Evolutionary conservation across 1,140 invertebrate genomes (phyloP).

Genomic region (Chionoecetes opilio): DNA sequence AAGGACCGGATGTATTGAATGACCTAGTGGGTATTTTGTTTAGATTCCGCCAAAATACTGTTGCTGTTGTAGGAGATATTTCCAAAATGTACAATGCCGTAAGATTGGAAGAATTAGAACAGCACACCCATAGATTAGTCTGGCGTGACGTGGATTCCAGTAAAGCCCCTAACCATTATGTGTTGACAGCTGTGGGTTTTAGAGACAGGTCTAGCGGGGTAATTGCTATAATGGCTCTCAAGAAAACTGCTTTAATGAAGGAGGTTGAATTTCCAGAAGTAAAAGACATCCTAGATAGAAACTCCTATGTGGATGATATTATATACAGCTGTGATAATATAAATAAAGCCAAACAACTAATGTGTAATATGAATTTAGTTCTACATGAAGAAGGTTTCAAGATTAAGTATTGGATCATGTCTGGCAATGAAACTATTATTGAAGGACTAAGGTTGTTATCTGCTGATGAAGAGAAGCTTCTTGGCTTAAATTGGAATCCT

Average conservation of each 20-base stretch:
- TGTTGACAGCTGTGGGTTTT: conserved; percentile 52
- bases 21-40: conserved; percentile 33
- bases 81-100: conserved; percentile 50
- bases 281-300: background rate
- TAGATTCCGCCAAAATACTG: conserved; percentile 35
- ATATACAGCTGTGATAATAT: too few species aligned
- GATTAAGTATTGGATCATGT: too few species aligned
- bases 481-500: too few species aligned
- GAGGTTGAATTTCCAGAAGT: conserved; percentile 6
- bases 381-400: too few species aligned
- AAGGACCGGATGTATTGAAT: conserved; percentile 54
- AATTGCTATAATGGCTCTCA: conserved; percentile 50
- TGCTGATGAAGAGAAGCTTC: too few species aligned
- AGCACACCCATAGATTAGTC: background rate
- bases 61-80: conserved; percentile 33
- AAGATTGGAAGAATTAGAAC: background rate
- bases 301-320: conserved; percentile 45
- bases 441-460: too few species aligned
- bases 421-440: too few species aligned
- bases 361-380: too few species aligned
- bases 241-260: conserved; percentile 36
- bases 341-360: too few species aligned
- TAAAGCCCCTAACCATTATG: conserved; percentile 47
- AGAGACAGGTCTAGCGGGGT: conserved; percentile 53
- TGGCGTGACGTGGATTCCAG: background rate